Evolutionary conservation across 2,797 vertebrate genomes (phyloP).

Genomic region (Phrynocephalus vlangalii): DNA sequence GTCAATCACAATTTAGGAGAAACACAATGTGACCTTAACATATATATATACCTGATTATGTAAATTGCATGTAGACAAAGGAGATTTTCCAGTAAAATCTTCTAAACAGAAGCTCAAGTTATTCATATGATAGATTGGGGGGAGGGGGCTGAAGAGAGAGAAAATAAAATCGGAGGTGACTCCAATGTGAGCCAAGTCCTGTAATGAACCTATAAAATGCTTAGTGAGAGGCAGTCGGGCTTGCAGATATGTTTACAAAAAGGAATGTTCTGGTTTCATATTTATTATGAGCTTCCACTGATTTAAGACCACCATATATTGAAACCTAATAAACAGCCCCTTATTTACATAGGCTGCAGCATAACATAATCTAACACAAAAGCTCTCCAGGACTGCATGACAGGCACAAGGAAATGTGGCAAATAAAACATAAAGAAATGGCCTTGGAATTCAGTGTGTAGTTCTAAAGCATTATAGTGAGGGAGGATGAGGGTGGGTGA

Average conservation of each 20-base stretch:
- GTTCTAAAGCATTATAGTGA: conserved; percentile 71
- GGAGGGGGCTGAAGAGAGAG: conserved; percentile 29
- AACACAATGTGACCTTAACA: conserved; percentile 43
- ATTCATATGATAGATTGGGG: conserved; percentile 55
- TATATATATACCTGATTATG: conserved; percentile 52
- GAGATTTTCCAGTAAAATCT: conserved; percentile 57
- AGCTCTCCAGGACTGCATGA: conserved; percentile 55
- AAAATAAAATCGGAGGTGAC: conserved; percentile 78
- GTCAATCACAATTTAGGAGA: conserved; percentile 28
- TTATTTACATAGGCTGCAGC: conserved; percentile 74
- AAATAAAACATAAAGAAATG: conserved; percentile 66
- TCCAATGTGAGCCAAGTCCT: conserved; percentile 78
- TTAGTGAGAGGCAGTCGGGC: conserved; percentile 78
- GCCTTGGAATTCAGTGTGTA: conserved; percentile 61
- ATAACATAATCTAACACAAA: conserved; percentile 58
- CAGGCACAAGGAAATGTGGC: conserved; percentile 62
- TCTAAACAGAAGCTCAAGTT: conserved; percentile 69
- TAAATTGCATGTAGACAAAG: conserved; percentile 53
- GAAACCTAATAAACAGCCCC: conserved; percentile 72
- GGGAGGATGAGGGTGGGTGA: conserved; percentile 22
- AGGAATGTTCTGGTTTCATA: conserved; percentile 74
- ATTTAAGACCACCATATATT: conserved; percentile 77
- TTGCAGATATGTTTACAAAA: conserved; percentile 77
- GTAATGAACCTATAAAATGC: conserved; percentile 80
- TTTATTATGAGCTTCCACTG: conserved; percentile 75